These are phyloP conservation scores for Urophycis tenuis DNA, from an alignment of 2,797 vertebrate genomes.

Conservation along the genomic window DNA sequence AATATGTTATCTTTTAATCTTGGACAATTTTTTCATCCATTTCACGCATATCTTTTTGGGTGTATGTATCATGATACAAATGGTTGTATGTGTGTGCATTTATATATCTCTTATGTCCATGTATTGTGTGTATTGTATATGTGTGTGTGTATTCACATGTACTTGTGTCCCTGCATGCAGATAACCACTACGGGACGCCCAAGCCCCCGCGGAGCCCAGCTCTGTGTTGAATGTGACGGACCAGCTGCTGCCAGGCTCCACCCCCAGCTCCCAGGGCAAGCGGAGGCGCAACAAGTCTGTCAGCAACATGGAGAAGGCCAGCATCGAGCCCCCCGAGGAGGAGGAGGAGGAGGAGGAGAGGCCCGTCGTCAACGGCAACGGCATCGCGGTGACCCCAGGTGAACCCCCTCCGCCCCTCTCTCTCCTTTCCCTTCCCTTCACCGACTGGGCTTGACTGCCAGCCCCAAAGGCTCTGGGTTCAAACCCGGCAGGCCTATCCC, in stretches of 20 bases:
- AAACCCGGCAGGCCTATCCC: too few species aligned
- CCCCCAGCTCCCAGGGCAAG: constrained; percentile 92
- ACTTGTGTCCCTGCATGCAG: constrained; percentile 57
- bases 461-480: too few species aligned
- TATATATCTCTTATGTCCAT: too few species aligned
- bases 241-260: constrained; percentile 90
- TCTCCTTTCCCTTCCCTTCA: neutral
- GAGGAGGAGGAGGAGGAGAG: constrained; percentile 87
- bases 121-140: constrained; percentile 14
- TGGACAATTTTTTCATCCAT: too few species aligned
- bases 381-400: constrained; percentile 88
- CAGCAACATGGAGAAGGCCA: constrained; percentile 97
- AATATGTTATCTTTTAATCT: too few species aligned
- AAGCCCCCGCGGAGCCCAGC: constrained; percentile 91
- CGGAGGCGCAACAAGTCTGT: constrained; percentile 97
- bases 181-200: constrained; percentile 97
- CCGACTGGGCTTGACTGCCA: too few species aligned
- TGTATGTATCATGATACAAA: too few species aligned
- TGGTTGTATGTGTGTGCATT: neutral
- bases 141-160: constrained; percentile 8
- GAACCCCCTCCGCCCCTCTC: constrained; percentile 39
- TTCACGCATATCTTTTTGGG: too few species aligned
- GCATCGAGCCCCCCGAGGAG: constrained; percentile 91
- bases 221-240: constrained; percentile 92
- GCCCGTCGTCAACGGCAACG: constrained; percentile 88